These are phyloP conservation scores for Lepeophtheirus salmonis DNA, from an alignment of 1,140 invertebrate genomes.

Conservation along the genomic window DNA sequence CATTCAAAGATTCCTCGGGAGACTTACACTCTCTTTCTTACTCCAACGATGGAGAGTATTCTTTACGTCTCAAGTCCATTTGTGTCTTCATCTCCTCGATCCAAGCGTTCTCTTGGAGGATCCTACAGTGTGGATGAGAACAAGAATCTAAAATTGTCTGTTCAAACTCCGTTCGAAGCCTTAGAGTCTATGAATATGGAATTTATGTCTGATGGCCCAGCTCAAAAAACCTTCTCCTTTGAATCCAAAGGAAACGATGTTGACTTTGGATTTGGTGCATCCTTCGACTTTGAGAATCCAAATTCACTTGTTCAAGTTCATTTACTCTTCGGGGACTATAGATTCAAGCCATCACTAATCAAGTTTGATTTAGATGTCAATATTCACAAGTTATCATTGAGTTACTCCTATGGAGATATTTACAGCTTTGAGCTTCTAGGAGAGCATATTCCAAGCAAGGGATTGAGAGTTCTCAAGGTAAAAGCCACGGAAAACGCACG, in stretches of 20 bases:
- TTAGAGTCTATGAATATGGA: constrained; percentile 4
- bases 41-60: background rate
- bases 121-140: background rate
- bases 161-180: constrained; percentile 2
- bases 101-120: background rate
- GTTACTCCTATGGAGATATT: background rate
- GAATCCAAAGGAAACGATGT: background rate
- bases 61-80: background rate
- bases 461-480: background rate
- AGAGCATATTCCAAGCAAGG: background rate
- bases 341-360: background rate
- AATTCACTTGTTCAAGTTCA: background rate
- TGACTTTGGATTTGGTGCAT: background rate
- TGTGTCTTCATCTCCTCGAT: background rate
- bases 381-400: background rate
- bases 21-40: background rate
- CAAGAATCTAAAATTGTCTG: background rate
- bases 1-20: background rate
- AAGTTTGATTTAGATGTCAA: background rate
- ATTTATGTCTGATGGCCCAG: background rate
- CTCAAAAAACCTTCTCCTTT: constrained; percentile 1
- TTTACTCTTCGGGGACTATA: background rate
- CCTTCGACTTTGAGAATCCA: background rate
- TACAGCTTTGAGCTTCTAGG: background rate
- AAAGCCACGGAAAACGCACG: background rate